Percentiles rank a stretch among this genome's conserved stretches.
Conservation (phyloP, 2,888 invertebrate genomes). For the Zaprionus obscuricornis region DNA sequence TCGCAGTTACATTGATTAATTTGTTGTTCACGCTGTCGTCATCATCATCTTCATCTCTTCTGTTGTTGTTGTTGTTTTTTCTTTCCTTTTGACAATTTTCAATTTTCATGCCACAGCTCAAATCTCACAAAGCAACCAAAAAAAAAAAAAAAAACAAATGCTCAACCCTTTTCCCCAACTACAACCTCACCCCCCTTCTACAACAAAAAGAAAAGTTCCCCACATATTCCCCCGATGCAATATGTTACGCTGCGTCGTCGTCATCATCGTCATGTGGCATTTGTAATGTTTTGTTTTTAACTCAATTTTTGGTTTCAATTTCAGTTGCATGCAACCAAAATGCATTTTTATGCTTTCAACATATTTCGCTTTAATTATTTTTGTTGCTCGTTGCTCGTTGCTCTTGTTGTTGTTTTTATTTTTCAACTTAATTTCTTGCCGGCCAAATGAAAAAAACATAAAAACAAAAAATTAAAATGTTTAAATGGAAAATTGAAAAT, state of each 20-base stretch:
- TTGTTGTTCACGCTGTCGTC: conserved; percentile 39
- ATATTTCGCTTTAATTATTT: not conserved
- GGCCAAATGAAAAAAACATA: no score
- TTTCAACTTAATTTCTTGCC: no score
- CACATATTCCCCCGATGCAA: not conserved
- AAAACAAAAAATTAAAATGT: no score
- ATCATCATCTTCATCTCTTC: conserved; percentile 2
- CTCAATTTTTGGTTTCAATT: conserved; percentile 59
- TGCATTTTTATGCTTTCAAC: conserved; percentile 32
- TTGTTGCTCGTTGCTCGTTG: not conserved
- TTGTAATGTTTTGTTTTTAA: conserved; percentile 41
- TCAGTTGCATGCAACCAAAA: conserved; percentile 55
- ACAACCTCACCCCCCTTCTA: not conserved
- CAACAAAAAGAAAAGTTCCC: no score
- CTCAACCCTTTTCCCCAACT: not conserved
- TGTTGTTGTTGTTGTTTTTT: not conserved
- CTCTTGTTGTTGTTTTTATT: no score
- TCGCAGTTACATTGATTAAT: conserved; percentile 59
- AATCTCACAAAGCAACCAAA: conserved; percentile 13
- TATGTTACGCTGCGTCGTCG: not conserved
- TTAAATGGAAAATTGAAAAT: no score
- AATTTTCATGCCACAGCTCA: conserved; percentile 47
- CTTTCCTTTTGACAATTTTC: conserved; percentile 54
- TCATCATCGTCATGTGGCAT: conserved; percentile 28
- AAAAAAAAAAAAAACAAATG: no score